Evolutionary conservation across 2,888 invertebrate species (phyloP).

Genomic region (Lithophane ornitopus): DNA sequence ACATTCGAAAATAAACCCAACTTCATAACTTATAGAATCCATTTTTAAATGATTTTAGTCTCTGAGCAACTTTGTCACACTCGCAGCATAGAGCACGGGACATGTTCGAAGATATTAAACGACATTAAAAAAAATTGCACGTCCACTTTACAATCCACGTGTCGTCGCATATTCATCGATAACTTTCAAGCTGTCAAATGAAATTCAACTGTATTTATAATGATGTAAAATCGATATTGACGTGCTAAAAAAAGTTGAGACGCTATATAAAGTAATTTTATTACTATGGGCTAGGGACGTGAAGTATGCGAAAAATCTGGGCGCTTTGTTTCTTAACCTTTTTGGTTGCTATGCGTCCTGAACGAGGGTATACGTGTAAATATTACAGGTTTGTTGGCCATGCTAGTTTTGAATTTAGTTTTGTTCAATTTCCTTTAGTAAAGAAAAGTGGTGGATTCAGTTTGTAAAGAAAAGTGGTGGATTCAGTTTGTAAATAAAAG

Average conservation of each 20-base stretch:
- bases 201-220: slow-evolving; percentile 61
- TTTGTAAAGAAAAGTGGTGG: background rate
- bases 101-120: slow-evolving; percentile 79
- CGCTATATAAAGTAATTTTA: slow-evolving; percentile 80
- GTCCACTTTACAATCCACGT: slow-evolving; percentile 74
- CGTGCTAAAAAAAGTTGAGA: slow-evolving; percentile 53
- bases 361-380: slow-evolving; percentile 20
- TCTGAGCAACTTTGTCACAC: slow-evolving; percentile 70
- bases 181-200: slow-evolving; percentile 46
- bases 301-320: slow-evolving; percentile 56
- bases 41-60: slow-evolving; percentile 35
- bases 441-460: background rate
- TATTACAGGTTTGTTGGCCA: slow-evolving; percentile 4
- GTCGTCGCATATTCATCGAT: slow-evolving; percentile 75
- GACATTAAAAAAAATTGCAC: slow-evolving; percentile 74
- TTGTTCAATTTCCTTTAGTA: background rate
- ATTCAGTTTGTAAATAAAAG: background rate
- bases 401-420: background rate
- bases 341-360: slow-evolving; percentile 30
- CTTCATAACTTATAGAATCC: slow-evolving; percentile 3
- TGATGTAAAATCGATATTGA: slow-evolving; percentile 56
- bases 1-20: slow-evolving; percentile 30
- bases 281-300: slow-evolving; percentile 73
- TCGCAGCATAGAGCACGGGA: slow-evolving; percentile 81
- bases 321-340: slow-evolving; percentile 44